Conservation (phyloP, 2,888 invertebrate genomes). For the Mythimna lalbum region DNA sequence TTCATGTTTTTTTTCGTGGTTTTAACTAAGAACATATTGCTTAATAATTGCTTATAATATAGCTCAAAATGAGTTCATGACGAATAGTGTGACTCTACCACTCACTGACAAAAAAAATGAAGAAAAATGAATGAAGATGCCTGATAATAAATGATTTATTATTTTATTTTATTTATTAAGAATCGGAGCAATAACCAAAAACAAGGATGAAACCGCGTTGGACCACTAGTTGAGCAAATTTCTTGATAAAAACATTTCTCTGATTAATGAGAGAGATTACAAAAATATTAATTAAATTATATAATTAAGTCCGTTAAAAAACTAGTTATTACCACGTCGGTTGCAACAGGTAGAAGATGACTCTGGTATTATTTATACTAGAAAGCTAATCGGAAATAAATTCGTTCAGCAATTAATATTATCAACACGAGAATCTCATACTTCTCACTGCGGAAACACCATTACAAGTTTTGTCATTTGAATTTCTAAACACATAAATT, state of each 20-base stretch:
- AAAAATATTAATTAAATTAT: conserved; percentile 54
- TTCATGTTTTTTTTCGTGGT: too few relatives aligned
- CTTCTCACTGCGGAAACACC: conserved; percentile 54
- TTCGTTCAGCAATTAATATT: conserved; percentile 62
- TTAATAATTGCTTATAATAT: too few relatives aligned
- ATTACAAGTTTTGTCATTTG: conserved; percentile 72
- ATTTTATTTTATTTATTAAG: too few relatives aligned
- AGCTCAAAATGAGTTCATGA: too few relatives aligned
- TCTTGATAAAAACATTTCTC: conserved; percentile 20
- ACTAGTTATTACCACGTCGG: conserved; percentile 38
- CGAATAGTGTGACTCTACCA: too few relatives aligned
- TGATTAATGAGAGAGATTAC: conserved; percentile 41
- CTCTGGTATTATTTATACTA: conserved; percentile 50
- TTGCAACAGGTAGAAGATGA: conserved; percentile 36
- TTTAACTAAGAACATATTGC: too few relatives aligned
- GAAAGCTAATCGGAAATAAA: conserved; percentile 65
- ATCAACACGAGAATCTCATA: conserved; percentile 55
- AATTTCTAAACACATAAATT: conserved; percentile 80
- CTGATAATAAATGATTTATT: too few relatives aligned
- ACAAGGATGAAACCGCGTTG: too few relatives aligned
- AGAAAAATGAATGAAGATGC: too few relatives aligned
- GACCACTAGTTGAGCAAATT: too few relatives aligned
- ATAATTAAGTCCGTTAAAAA: conserved; percentile 46
- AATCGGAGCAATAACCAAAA: too few relatives aligned
- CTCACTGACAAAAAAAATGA: too few relatives aligned